Evolutionary conservation across 2,888 invertebrate genomes (phyloP), one percentile per base, ranked within the genome.

Genomic region (Leptinotarsa tumamoca): DNA sequence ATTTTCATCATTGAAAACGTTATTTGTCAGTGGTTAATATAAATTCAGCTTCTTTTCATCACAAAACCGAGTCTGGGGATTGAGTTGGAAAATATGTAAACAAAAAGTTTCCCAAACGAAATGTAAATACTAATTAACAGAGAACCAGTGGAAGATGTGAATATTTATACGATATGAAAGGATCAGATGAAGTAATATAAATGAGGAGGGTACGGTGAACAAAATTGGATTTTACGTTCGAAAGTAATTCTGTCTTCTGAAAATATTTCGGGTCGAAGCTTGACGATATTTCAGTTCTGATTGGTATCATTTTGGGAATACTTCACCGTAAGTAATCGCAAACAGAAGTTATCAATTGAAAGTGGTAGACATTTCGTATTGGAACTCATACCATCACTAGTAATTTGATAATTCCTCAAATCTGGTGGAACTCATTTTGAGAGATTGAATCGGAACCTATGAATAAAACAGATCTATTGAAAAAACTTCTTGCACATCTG

Each of bases 61-160:
- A 7, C 3, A 18, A 54, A 54, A 54, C 18, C n/a, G 18, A 54
- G 21, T 18, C 13, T 54, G 23, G 13, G 23, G 50, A 50, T 21
- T 61, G 21, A 75, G 54, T 69, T 43, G 68, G 27, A 70, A 72
- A 68, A 23, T 77, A 79, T 78, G 79, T 68, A 75, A 80, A 80
- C 79, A 77, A 81, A 80, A 76, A 80, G 78, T 78, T 76, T 74
- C 63, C 68, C 74, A 75, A 80, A 80, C 77, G 79, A 79, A 80
- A 81, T 72, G 80, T 73, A 82, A 82, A 81, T 79, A 82, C 78
- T 81, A 80, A 80, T 81, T 80, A 82, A 73, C 67, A 73, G 27
- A 68, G 75, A 75, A 80, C 80, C 78, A 75, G 76, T 69, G 67
- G 67, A 78, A 80, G 75, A 78, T 75, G 63, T 75, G 78, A 80